These are phyloP conservation scores for Meda fulgida DNA, from an alignment of 2,797 vertebrate species.

Conservation along the genomic window DNA sequence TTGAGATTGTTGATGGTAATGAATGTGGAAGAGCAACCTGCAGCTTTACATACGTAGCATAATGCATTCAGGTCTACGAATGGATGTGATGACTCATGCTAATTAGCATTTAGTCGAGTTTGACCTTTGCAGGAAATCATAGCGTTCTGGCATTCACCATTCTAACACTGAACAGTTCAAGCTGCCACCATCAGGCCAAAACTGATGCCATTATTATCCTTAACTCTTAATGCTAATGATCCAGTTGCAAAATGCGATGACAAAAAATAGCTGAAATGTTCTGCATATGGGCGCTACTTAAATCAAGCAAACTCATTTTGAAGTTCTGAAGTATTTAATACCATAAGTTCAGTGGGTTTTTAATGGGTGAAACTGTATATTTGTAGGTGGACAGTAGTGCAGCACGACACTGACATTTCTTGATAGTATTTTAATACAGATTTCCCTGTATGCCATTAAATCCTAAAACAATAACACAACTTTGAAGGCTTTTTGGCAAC, in stretches of 20 bases:
- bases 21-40: slow-evolving; percentile 23
- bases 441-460: slow-evolving; percentile 16
- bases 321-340: slow-evolving; percentile 9
- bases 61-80: slow-evolving; percentile 29
- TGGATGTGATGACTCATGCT: slow-evolving; percentile 29
- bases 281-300: not conserved
- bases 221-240: not conserved
- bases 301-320: not conserved
- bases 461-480: slow-evolving; percentile 35
- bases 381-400: slow-evolving; percentile 8
- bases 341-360: not conserved
- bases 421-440: slow-evolving; percentile 8
- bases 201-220: not conserved
- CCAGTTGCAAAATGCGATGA: not conserved
- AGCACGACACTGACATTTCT: not conserved
- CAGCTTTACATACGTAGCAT: slow-evolving; percentile 17
- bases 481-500: not conserved
- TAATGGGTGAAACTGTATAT: slow-evolving; percentile 5
- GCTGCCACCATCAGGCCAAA: not conserved
- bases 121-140: slow-evolving; percentile 36
- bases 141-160: slow-evolving; percentile 10
- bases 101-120: slow-evolving; percentile 26
- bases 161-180: not conserved
- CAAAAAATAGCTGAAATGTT: not conserved
- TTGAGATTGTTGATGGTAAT: slow-evolving; percentile 17